These are phyloP conservation scores for Argya squamiceps DNA, from an alignment of 2,797 vertebrate genomes.

Conservation along the genomic window DNA sequence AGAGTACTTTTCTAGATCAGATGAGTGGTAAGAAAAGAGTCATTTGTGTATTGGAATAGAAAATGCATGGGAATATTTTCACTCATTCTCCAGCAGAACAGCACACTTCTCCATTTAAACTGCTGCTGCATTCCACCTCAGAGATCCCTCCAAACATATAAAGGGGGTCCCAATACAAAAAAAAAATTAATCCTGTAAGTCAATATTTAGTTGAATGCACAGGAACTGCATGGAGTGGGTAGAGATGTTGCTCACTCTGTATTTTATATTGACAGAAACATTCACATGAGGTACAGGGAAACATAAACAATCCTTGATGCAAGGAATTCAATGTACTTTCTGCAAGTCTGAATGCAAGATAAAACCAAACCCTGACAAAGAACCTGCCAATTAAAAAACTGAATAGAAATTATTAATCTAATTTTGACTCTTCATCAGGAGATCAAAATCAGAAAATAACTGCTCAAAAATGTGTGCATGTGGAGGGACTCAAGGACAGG, in stretches of 20 bases:
- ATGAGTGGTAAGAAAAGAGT: neutral
- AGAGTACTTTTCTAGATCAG: neutral
- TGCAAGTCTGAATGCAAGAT: neutral
- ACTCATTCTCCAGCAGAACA: neutral
- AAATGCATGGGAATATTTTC: neutral
- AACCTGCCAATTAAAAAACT: neutral
- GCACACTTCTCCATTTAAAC: neutral
- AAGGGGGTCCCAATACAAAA: neutral
- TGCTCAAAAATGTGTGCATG: accelerated
- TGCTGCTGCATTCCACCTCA: neutral
- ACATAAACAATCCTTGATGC: neutral
- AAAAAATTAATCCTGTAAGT: neutral
- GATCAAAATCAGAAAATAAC: neutral
- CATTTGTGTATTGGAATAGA: neutral
- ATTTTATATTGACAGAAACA: neutral
- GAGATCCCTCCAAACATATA: neutral
- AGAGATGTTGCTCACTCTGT: neutral
- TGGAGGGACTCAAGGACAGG: neutral
- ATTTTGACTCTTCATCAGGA: neutral
- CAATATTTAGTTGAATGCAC: neutral
- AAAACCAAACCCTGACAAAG: neutral
- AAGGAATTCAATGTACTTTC: neutral
- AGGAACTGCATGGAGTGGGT: neutral
- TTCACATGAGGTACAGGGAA: neutral
- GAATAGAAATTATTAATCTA: neutral